phyloP scores from a whole-genome alignment of 2,797 vertebrate genomes.

The Rhabdophis nuchalis region DNA sequence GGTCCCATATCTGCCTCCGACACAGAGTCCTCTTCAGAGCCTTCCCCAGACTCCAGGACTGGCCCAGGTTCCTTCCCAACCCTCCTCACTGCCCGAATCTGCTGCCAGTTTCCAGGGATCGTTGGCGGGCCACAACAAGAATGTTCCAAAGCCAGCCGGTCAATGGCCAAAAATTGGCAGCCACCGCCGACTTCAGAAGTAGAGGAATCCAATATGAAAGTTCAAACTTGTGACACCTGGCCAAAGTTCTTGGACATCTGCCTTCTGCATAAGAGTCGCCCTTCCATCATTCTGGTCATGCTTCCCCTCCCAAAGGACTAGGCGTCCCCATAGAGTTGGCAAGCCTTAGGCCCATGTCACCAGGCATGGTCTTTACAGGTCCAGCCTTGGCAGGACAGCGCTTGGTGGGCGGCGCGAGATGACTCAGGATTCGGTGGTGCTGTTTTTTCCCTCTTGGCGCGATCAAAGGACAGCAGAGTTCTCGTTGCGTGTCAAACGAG shows the following conservation, averaged over 20 bases:
- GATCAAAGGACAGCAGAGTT: constrained; percentile 27
- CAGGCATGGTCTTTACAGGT: neutral
- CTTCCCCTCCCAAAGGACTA: neutral
- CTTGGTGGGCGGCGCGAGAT: neutral
- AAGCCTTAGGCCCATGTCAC: neutral
- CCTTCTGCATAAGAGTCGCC: neutral
- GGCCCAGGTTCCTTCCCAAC: too few relatives aligned
- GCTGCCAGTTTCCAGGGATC: too few relatives aligned
- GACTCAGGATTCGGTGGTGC: constrained; percentile 22
- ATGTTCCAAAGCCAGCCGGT: neutral
- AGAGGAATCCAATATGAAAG: neutral
- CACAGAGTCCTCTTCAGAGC: too few relatives aligned
- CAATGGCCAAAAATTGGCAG: neutral
- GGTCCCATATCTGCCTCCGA: too few relatives aligned
- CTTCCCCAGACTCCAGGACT: too few relatives aligned
- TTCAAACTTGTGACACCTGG: neutral
- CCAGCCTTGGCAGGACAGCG: neutral
- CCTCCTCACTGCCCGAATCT: too few relatives aligned
- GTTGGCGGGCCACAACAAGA: too few relatives aligned
- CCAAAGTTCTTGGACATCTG: neutral
- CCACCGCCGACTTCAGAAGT: neutral
- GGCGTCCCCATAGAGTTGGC: neutral
- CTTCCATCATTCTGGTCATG: neutral
- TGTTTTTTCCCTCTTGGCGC: neutral
- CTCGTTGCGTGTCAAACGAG: constrained; percentile 2